These are phyloP conservation scores for Drosophila elegans DNA, from an alignment of 1,140 invertebrate species.

Conservation along the genomic window DNA sequence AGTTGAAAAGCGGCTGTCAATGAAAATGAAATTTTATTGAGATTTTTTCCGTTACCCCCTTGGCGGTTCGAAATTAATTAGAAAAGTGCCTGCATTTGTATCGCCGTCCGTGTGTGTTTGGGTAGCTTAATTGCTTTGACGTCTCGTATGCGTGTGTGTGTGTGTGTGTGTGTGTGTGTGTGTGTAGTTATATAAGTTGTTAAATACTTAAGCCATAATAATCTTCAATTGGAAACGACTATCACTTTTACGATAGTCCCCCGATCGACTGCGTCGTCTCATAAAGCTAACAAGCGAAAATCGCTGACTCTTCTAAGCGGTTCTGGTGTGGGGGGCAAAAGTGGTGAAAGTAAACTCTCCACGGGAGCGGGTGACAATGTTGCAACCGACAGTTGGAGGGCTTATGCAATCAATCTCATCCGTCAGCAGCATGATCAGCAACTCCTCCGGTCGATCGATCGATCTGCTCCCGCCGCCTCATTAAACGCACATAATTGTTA, in stretches of 20 bases:
- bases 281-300: slow-evolving; percentile 64
- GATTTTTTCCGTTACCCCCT: slow-evolving; percentile 58
- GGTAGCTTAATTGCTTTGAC: slow-evolving; percentile 78
- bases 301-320: slow-evolving; percentile 69
- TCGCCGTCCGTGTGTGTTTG: slow-evolving; percentile 53
- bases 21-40: slow-evolving; percentile 84
- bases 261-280: slow-evolving; percentile 14
- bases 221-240: slow-evolving; percentile 80
- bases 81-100: slow-evolving; percentile 68
- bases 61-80: slow-evolving; percentile 71
- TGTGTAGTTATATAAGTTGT: slow-evolving; percentile 79
- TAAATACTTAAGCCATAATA: slow-evolving; percentile 83
- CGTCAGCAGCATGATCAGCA: slow-evolving; percentile 63
- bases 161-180: slow-evolving; percentile 54
- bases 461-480: slow-evolving; percentile 57
- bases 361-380: slow-evolving; percentile 68
- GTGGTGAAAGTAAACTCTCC: slow-evolving; percentile 58
- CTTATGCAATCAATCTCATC: slow-evolving; percentile 72
- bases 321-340: slow-evolving; percentile 45
- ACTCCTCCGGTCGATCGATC: slow-evolving; percentile 38
- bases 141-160: slow-evolving; percentile 47
- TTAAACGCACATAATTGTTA: slow-evolving; percentile 78
- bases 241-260: slow-evolving; percentile 77
- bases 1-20: slow-evolving; percentile 82
- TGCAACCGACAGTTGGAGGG: slow-evolving; percentile 10